These are phyloP conservation scores for Agelastica alni DNA, from an alignment of 2,888 invertebrate species.

Conservation along the genomic window DNA sequence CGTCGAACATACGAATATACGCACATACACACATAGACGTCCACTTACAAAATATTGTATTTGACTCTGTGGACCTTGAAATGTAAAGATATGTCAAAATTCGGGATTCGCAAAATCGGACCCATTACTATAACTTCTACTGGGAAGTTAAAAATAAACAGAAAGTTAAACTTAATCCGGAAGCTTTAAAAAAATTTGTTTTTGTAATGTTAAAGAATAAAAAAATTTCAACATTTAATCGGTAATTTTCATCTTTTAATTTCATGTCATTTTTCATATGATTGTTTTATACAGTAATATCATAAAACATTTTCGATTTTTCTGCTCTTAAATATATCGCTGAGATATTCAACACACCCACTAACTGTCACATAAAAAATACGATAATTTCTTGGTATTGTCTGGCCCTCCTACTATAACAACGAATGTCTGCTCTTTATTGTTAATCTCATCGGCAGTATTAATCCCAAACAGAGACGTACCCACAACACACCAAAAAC, in stretches of 20 bases:
- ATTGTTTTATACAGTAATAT: slow-evolving; percentile 5
- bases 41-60: too few species aligned
- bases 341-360: slow-evolving; percentile 13
- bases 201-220: too few species aligned
- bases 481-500: background rate
- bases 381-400: slow-evolving; percentile 23
- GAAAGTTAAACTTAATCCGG: too few species aligned
- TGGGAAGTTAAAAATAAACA: too few species aligned
- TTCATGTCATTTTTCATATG: background rate
- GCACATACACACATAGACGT: too few species aligned
- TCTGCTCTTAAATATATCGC: slow-evolving; percentile 12
- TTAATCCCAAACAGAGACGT: slow-evolving; percentile 37
- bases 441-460: slow-evolving; percentile 42
- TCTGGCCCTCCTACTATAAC: slow-evolving; percentile 22
- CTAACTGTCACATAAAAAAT: slow-evolving; percentile 20
- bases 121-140: too few species aligned
- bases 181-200: too few species aligned
- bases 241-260: background rate
- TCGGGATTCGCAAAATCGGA: too few species aligned
- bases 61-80: too few species aligned
- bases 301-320: slow-evolving; percentile 7
- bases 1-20: too few species aligned
- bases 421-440: slow-evolving; percentile 40
- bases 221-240: too few species aligned
- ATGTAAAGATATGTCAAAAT: too few species aligned